Conservation (phyloP, 2,113 vertebrate species). For the Strix uralensis region DNA sequence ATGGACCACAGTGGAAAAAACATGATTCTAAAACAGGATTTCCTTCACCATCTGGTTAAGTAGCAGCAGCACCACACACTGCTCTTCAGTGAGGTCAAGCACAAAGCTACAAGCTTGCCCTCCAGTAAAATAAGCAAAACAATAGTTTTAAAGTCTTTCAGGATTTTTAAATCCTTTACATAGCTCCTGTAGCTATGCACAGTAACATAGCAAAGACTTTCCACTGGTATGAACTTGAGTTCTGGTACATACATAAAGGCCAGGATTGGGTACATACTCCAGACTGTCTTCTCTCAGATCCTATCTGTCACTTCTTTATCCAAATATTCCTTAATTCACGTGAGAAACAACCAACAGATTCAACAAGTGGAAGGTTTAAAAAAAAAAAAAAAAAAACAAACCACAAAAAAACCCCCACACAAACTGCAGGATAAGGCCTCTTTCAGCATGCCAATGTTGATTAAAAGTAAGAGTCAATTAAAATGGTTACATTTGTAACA, state of each 20-base stretch:
- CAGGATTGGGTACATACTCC: not conserved
- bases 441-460: not conserved
- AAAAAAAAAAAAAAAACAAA: not conserved
- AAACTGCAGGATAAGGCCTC: not conserved
- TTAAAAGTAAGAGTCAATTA: not conserved
- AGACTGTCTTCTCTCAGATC: not conserved
- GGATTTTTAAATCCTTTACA: not conserved
- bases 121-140: not conserved
- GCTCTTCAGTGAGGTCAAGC: not conserved
- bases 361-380: not conserved
- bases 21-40: not conserved
- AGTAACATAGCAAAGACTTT: not conserved
- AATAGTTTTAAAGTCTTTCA: not conserved
- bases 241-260: rapidly evolving
- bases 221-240: rapidly evolving
- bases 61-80: not conserved
- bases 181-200: not conserved
- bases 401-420: too few species aligned
- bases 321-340: not conserved
- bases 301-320: not conserved
- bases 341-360: not conserved
- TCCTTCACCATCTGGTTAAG: not conserved
- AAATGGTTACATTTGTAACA: not conserved
- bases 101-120: not conserved
- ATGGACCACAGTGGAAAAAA: not conserved